Conservation (phyloP, 2,797 vertebrate genomes). For the Microcaecilia unicolor region DNA sequence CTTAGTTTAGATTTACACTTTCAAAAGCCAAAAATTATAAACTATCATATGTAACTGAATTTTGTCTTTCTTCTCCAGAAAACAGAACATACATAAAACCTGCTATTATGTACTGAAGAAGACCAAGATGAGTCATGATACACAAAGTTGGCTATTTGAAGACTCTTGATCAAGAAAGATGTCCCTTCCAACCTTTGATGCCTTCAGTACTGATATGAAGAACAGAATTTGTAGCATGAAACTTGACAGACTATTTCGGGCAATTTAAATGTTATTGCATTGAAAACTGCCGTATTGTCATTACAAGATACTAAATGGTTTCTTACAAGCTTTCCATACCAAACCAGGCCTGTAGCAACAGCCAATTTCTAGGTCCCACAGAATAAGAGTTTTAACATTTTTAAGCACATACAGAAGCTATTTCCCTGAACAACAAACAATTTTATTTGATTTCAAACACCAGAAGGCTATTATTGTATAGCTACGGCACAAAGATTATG, state of each 20-base stretch:
- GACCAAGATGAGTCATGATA: conserved; percentile 18
- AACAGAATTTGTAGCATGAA: conserved; percentile 36
- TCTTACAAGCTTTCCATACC: conserved; percentile 34
- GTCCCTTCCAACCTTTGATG: conserved; percentile 33
- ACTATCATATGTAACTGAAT: no score
- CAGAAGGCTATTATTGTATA: conserved; percentile 52
- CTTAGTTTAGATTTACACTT: no score
- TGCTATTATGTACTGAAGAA: conserved; percentile 65
- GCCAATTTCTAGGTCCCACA: conserved; percentile 31
- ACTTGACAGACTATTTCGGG: conserved; percentile 35
- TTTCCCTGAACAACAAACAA: conserved; percentile 24
- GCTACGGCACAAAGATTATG: conserved; percentile 56
- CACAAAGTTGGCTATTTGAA: conserved; percentile 29
- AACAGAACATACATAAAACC: conserved; percentile 67
- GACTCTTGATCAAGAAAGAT: conserved; percentile 25
- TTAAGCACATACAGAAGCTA: conserved; percentile 51
- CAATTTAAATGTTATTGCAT: conserved; percentile 35
- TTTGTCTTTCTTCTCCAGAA: conserved; percentile 35
- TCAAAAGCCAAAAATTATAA: no score
- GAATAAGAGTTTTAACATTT: conserved; percentile 45
- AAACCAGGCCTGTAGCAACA: conserved; percentile 29
- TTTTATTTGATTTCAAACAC: conserved; percentile 38
- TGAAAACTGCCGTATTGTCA: conserved; percentile 28
- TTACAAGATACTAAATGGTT: conserved; percentile 32
- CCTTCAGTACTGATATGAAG: conserved; percentile 39